These are phyloP conservation scores for Slavum lentiscoides DNA, from an alignment of 2,888 invertebrate genomes.

Conservation along the genomic window DNA sequence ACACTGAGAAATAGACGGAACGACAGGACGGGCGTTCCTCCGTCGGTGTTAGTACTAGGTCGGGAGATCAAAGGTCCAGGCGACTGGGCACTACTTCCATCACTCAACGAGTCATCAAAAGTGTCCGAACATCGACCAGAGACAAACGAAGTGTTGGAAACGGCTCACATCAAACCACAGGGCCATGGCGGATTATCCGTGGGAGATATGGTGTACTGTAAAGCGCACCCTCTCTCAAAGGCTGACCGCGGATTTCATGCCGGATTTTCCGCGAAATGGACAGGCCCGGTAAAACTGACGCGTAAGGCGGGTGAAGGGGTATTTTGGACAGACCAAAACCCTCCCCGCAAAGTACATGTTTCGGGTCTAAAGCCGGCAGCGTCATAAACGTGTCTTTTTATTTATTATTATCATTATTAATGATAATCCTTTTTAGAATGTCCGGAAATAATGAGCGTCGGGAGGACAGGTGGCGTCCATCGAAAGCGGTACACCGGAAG, in stretches of 20 bases:
- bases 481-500: too few species aligned
- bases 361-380: too few species aligned
- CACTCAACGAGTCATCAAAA: not conserved
- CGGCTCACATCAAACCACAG: not conserved
- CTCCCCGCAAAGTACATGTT: too few species aligned
- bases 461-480: too few species aligned
- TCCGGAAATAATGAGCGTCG: too few species aligned
- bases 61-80: not conserved
- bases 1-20: not conserved
- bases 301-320: not conserved
- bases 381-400: too few species aligned
- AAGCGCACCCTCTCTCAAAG: not conserved
- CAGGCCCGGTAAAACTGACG: not conserved
- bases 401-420: too few species aligned
- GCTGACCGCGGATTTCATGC: not conserved
- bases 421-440: too few species aligned
- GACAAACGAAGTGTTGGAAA: not conserved
- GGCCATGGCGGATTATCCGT: not conserved
- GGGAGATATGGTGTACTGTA: not conserved
- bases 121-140: too few species aligned
- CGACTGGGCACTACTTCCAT: not conserved
- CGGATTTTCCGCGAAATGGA: not conserved
- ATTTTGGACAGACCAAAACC: not conserved
- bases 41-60: not conserved
- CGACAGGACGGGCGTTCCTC: not conserved